Percentiles rank a stretch among this genome's conserved stretches.
Conservation (phyloP, 2,797 vertebrate species). For the Natrix natrix region DNA sequence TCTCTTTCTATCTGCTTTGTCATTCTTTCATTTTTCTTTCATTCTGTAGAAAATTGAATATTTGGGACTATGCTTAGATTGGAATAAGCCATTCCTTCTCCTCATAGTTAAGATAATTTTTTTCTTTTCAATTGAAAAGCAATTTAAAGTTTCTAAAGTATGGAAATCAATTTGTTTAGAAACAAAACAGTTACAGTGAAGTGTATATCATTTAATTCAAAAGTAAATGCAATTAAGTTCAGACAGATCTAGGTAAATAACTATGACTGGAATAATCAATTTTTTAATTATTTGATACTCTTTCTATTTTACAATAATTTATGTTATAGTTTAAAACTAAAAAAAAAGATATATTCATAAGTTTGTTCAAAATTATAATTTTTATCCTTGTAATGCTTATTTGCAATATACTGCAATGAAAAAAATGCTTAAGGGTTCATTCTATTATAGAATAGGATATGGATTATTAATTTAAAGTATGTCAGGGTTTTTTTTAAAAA, state of each 20-base stretch:
- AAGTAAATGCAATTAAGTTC: not conserved
- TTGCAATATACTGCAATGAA: not conserved
- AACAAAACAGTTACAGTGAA: not conserved
- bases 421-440: not conserved
- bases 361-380: not conserved
- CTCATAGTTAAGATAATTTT: not conserved
- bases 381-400: not conserved
- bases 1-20: not conserved
- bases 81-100: not conserved
- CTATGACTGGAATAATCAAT: not conserved
- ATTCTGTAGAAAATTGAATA: not conserved
- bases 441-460: not conserved
- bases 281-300: not conserved
- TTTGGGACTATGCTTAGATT: too few relatives aligned
- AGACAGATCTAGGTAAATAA: not conserved
- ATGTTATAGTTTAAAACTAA: not conserved
- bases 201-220: not conserved
- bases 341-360: not conserved
- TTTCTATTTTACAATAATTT: conserved; percentile 18
- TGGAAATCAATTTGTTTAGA: not conserved
- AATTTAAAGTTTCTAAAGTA: not conserved
- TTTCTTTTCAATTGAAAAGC: not conserved
- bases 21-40: not conserved
- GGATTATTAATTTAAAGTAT: not conserved
- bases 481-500: not conserved